Evolutionary conservation across 2,797 vertebrate species (phyloP).

Genomic region (Hypotaenidia philippensis): DNA sequence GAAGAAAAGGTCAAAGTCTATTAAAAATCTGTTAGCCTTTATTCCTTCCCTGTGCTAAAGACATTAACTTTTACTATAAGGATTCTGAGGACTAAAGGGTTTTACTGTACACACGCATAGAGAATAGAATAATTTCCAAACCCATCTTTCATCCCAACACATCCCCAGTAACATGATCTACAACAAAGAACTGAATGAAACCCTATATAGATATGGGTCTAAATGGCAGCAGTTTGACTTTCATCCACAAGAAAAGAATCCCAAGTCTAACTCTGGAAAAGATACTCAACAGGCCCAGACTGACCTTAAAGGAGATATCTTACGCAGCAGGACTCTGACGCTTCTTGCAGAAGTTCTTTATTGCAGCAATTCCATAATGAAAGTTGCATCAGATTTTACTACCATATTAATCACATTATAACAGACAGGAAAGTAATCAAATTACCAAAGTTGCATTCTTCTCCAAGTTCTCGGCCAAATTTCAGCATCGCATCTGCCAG

Average conservation of each 20-base stretch:
- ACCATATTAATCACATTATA: background rate
- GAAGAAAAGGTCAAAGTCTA: background rate
- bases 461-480: conserved; percentile 94
- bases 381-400: background rate
- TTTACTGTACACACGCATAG: background rate
- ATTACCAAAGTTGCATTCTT: conserved; percentile 95
- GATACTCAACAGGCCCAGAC: background rate
- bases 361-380: background rate
- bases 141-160: background rate
- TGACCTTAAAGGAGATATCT: background rate
- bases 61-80: background rate
- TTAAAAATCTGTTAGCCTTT: background rate
- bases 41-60: background rate
- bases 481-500: conserved; percentile 95
- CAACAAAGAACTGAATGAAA: background rate
- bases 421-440: background rate
- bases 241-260: background rate
- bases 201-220: background rate
- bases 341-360: background rate
- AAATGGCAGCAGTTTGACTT: background rate
- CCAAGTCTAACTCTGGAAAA: background rate
- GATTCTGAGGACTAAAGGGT: background rate
- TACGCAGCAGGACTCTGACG: background rate
- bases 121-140: background rate
- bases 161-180: background rate